phyloP scores from a whole-genome alignment of 2,888 invertebrate species.

The Euclidia mi region DNA sequence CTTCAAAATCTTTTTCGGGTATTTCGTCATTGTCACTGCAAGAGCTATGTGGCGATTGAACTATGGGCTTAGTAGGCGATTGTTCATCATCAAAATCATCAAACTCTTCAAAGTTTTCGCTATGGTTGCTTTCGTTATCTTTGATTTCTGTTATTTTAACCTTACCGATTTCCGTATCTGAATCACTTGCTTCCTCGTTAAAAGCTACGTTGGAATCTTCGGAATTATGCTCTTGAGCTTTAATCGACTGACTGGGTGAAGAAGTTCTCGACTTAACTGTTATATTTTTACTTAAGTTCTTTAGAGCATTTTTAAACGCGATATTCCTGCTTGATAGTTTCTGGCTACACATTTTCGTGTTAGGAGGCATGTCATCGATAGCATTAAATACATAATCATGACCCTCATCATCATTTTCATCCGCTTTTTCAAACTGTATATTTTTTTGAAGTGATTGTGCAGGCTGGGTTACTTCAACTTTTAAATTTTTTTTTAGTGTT shows the following conservation, averaged over 20 bases:
- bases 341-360: conserved; percentile 37
- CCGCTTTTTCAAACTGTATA: conserved; percentile 36
- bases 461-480: conserved; percentile 35
- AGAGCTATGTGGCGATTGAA: conserved; percentile 72
- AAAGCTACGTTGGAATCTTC: conserved; percentile 51
- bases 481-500: conserved; percentile 25
- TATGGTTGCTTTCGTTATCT: conserved; percentile 58
- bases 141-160: conserved; percentile 78
- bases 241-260: conserved; percentile 57
- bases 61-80: conserved; percentile 51
- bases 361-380: conserved; percentile 35
- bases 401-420: conserved; percentile 42
- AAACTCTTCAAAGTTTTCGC: conserved; percentile 49
- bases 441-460: conserved; percentile 22
- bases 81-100: conserved; percentile 42
- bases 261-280: conserved; percentile 76
- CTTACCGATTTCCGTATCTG: conserved; percentile 63
- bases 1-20: conserved; percentile 65
- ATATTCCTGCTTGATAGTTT: conserved; percentile 41
- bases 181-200: conserved; percentile 60
- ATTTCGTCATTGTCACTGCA: conserved; percentile 61
- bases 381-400: conserved; percentile 20
- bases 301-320: conserved; percentile 70
- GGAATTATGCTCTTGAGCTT: conserved; percentile 52
- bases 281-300: conserved; percentile 76